These are phyloP conservation scores for Parnassius orleans DNA, from an alignment of 2,888 invertebrate genomes.

Conservation along the genomic window DNA sequence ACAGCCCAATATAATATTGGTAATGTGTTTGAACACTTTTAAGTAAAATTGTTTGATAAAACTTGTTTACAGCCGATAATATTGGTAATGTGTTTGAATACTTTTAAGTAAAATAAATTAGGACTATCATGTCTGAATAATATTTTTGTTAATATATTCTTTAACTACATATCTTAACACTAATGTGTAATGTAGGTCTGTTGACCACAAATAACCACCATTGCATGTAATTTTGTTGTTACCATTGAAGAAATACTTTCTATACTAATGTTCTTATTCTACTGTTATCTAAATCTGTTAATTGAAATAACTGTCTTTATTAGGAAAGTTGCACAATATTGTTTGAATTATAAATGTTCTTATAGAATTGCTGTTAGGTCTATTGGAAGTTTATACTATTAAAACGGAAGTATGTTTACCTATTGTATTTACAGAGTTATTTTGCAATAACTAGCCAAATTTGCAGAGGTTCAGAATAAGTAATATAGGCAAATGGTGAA, in stretches of 20 bases:
- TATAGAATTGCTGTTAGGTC: background rate
- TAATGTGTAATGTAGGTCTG: background rate
- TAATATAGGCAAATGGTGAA: too few species aligned
- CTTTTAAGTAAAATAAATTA: too few species aligned
- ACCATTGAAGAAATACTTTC: conserved; percentile 11
- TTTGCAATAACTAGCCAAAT: too few species aligned
- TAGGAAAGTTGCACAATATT: background rate
- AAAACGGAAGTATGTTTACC: too few species aligned
- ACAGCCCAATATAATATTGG: too few species aligned
- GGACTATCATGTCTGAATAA: background rate
- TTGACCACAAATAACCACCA: background rate
- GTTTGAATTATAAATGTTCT: background rate
- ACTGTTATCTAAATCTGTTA: conserved; percentile 1
- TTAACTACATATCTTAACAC: background rate
- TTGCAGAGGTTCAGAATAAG: too few species aligned
- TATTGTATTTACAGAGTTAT: too few species aligned
- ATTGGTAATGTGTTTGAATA: too few species aligned
- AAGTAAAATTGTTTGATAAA: too few species aligned
- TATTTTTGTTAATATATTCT: background rate
- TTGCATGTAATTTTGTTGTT: conserved; percentile 12
- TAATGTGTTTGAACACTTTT: too few species aligned
- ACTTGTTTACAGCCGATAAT: too few species aligned
- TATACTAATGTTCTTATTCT: background rate
- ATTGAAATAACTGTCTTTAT: background rate
- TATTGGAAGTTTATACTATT: too few species aligned